These are phyloP conservation scores for Pungitius pungitius DNA, from an alignment of 2,113 vertebrate genomes.

Conservation along the genomic window DNA sequence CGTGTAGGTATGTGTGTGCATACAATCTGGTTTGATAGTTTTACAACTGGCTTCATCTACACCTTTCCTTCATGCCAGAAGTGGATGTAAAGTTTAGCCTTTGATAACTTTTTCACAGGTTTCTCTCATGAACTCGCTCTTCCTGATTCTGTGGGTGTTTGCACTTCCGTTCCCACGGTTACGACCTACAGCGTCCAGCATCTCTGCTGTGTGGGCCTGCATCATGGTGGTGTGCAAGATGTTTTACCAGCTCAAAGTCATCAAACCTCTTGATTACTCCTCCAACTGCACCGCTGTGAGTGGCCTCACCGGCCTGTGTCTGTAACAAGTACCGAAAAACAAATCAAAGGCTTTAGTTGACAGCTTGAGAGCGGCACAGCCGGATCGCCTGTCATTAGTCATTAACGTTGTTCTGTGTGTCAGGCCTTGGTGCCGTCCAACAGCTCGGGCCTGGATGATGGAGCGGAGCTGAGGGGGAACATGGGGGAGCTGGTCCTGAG, in stretches of 20 bases:
- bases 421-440: constrained; percentile 72
- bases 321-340: not conserved
- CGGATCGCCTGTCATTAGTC: not conserved
- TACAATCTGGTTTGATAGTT: not conserved
- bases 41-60: not conserved
- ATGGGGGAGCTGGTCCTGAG: constrained; percentile 73
- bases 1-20: not conserved
- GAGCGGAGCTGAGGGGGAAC: constrained; percentile 54
- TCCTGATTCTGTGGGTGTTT: constrained; percentile 81
- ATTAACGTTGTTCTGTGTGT: not conserved
- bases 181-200: constrained; percentile 69
- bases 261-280: constrained; percentile 78
- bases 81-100: not conserved
- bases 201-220: constrained; percentile 82
- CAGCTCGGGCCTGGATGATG: constrained; percentile 49
- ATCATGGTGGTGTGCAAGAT: constrained; percentile 83
- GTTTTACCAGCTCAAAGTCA: constrained; percentile 84
- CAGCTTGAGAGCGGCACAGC: not conserved
- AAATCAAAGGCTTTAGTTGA: not conserved
- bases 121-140: constrained; percentile 81
- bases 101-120: constrained; percentile 65
- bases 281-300: constrained; percentile 83
- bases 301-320: not conserved
- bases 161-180: constrained; percentile 77
- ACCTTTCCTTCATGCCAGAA: constrained; percentile 2